phyloP scores from a whole-genome alignment of 2,888 invertebrate species.

The Hofmannophila pseudospretella region DNA sequence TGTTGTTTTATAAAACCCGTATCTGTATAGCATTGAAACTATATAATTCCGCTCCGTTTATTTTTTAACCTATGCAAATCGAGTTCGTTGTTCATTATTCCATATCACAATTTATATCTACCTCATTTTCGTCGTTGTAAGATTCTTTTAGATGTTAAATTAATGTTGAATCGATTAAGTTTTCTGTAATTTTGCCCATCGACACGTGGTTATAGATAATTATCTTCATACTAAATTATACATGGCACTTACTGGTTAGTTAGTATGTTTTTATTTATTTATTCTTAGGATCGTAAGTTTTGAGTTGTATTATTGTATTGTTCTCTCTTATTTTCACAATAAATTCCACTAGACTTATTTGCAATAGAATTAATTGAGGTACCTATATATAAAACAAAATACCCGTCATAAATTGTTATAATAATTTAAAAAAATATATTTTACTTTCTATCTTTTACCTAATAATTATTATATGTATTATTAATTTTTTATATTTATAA shows the following conservation, averaged over 20 bases:
- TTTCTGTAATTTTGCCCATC: constrained; percentile 41
- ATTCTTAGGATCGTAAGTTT: constrained; percentile 33
- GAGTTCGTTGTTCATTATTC: constrained; percentile 47
- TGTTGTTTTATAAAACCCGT: not conserved
- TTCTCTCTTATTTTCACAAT: too few relatives aligned
- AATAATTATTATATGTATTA: constrained; percentile 4
- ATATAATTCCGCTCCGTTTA: constrained; percentile 7
- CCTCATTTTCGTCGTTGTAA: constrained; percentile 73
- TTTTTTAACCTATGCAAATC: constrained; percentile 11
- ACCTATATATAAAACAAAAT: too few relatives aligned
- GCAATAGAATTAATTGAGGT: too few relatives aligned
- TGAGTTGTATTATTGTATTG: constrained; percentile 1
- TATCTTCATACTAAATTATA: constrained; percentile 9
- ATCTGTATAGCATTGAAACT: too few relatives aligned
- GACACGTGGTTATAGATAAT: constrained; percentile 27
- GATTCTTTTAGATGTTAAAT: constrained; percentile 62
- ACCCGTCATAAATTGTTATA: too few relatives aligned
- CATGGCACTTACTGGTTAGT: constrained; percentile 31
- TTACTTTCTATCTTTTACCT: too few relatives aligned
- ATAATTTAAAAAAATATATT: too few relatives aligned
- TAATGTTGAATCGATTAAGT: constrained; percentile 40
- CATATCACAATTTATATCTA: constrained; percentile 76
- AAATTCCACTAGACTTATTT: not conserved
- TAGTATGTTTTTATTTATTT: constrained; percentile 40
- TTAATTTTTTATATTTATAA: too few relatives aligned